Conservation (phyloP, 1,140 invertebrate genomes). For the Steinernema feltiae region DNA sequence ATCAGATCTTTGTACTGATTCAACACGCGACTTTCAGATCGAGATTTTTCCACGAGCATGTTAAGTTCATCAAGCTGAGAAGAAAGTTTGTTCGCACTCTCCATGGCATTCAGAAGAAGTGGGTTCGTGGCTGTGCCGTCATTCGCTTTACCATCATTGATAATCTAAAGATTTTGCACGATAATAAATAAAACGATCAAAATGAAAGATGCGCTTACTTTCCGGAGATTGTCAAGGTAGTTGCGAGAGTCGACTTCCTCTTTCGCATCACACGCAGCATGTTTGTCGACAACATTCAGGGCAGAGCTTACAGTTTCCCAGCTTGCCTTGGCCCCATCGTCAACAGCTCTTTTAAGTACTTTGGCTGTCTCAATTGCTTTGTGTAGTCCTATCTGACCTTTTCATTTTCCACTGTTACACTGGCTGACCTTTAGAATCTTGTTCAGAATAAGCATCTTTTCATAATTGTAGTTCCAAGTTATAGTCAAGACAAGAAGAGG, state of each 20-base stretch:
- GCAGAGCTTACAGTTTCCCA: conserved; percentile 45
- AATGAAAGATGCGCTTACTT: conserved; percentile 1
- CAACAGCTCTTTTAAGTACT: conserved; percentile 47
- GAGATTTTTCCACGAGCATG: conserved; percentile 52
- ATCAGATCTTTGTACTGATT: conserved; percentile 61
- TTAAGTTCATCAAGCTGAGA: conserved; percentile 51
- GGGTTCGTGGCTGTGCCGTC: conserved; percentile 30
- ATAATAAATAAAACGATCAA: conserved; percentile 8
- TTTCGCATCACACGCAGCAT: conserved; percentile 33
- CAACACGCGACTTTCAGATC: conserved; percentile 59
- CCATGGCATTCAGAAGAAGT: conserved; percentile 45
- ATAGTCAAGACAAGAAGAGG: no score
- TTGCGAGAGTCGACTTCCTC: conserved; percentile 39
- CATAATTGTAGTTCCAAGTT: no score
- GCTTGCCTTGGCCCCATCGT: conserved; percentile 37
- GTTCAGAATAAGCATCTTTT: no score
- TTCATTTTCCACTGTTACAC: no score
- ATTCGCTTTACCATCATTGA: conserved; percentile 40
- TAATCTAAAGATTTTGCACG: conserved; percentile 30
- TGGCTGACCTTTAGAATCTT: no score
- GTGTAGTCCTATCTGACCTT: no score
- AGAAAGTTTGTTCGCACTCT: conserved; percentile 48
- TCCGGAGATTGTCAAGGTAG: background rate
- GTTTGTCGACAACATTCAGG: conserved; percentile 32
- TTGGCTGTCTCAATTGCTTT: no score